Evolutionary conservation across 2,888 invertebrate species (phyloP), one percentile per base, ranked within the genome.

Genomic region (Cristatella mucedo): DNA sequence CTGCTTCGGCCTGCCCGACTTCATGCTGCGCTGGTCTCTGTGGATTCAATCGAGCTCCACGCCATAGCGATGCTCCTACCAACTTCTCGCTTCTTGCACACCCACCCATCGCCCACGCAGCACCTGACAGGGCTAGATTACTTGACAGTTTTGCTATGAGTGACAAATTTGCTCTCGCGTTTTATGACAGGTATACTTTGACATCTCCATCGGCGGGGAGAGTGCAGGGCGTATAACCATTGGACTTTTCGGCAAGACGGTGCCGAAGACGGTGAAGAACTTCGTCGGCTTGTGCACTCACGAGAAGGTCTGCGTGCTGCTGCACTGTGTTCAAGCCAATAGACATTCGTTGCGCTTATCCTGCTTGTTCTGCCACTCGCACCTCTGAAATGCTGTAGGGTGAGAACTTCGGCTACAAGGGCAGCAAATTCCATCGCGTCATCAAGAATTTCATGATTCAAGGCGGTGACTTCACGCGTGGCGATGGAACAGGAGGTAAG

Each of bases 381-480:
- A n/a, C n/a, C n/a, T n/a, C n/a, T n/a, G n/a, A n/a, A n/a, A n/a
- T n/a, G n/a, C n/a, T n/a, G n/a, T n/a, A 46, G 16, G 40, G 36
- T 16, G 21, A 39, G 26, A 29, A 26, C 7, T 32, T 49, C 41
- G 60, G 65, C 20, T 91, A 85, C 60, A 76, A 77, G 49, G 83
- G 82, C 13, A 75, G 81, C 5, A 74, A 70, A 51, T 84, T 91
- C 63, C 84, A 84, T 68, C 73, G 87, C 15, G 77, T 91, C 37
- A 79, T 91, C 48, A 77, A 80, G 63, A 76, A 82, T 52, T 87
- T 89, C 62, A 82, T 89, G 77, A 77, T 91, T 52, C 87, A 89
- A 74, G 87, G 84, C 48, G 89, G 91, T 44, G 91, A 91, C 47
- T 91, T 89, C 64, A 89, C 89, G 6, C 80, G 78, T 59, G 87